phyloP scores from a whole-genome alignment of 2,113 vertebrate genomes.

The Echinops telfairi region DNA sequence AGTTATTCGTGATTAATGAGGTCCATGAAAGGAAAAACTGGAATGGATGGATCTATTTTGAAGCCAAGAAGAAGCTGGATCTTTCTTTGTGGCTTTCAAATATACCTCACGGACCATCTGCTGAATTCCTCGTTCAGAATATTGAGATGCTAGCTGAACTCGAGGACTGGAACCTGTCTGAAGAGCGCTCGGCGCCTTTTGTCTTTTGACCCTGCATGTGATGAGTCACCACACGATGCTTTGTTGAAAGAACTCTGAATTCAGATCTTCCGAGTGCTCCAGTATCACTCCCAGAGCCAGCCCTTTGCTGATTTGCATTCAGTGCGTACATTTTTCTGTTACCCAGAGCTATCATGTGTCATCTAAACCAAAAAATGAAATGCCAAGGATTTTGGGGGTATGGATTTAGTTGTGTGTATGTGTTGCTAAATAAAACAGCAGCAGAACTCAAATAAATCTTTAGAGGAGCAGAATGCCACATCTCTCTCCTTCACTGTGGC shows the following conservation, averaged over 20 bases:
- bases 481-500: too few relatives aligned
- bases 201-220: constrained; percentile 97
- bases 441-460: neutral
- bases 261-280: constrained; percentile 97
- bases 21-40: constrained; percentile 99
- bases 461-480: too few relatives aligned
- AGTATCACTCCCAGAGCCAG: constrained; percentile 97
- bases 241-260: constrained; percentile 98
- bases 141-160: constrained; percentile 97
- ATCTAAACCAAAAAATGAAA: too few relatives aligned
- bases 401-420: too few relatives aligned
- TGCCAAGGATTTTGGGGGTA: too few relatives aligned
- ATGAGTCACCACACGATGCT: constrained; percentile 93
- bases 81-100: constrained; percentile 99
- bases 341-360: too few relatives aligned
- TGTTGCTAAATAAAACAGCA: too few relatives aligned
- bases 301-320: constrained; percentile 88
- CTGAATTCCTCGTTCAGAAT: constrained; percentile 98
- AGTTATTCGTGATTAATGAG: constrained; percentile 97
- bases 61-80: constrained; percentile 99
- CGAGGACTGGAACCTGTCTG: constrained; percentile 97
- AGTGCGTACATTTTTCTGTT: too few relatives aligned
- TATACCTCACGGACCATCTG: constrained; percentile 95
- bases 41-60: constrained; percentile 98
- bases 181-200: constrained; percentile 95